Conservation (phyloP, 2,888 invertebrate species). For the Lasioglossum figueresi region DNA sequence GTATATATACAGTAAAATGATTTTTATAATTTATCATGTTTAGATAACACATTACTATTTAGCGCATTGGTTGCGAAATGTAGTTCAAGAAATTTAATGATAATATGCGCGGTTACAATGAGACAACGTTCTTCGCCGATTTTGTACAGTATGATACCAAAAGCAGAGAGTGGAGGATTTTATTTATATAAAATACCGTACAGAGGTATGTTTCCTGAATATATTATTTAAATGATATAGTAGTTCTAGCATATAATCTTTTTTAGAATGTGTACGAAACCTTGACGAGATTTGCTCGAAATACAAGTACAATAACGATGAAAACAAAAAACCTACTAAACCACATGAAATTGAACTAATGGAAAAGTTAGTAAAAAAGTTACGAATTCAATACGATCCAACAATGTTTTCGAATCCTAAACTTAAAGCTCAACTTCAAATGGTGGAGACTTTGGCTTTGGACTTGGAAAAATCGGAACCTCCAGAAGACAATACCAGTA, state of each 20-base stretch:
- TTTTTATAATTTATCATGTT: background rate
- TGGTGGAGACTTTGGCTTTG: conserved; percentile 69
- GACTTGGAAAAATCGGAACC: conserved; percentile 50
- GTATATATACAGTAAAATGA: background rate
- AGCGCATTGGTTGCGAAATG: conserved; percentile 47
- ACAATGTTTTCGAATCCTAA: conserved; percentile 64
- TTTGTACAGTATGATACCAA: conserved; percentile 43
- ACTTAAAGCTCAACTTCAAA: conserved; percentile 59
- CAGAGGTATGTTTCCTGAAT: conserved; percentile 31
- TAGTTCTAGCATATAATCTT: background rate
- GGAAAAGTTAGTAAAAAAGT: conserved; percentile 56
- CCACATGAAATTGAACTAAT: conserved; percentile 49
- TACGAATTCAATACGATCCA: conserved; percentile 59
- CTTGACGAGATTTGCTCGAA: conserved; percentile 22
- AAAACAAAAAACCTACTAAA: conserved; percentile 42
- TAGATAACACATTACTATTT: conserved; percentile 51
- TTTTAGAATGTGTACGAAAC: conserved; percentile 63
- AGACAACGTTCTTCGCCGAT: conserved; percentile 30
- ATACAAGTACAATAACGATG: conserved; percentile 46
- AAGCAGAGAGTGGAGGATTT: conserved; percentile 38
- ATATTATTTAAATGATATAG: background rate
- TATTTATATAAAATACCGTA: conserved; percentile 52
- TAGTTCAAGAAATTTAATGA: conserved; percentile 43
- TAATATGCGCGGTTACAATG: conserved; percentile 43
- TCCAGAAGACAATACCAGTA: conserved; percentile 63